phyloP scores from a whole-genome alignment of 2,113 vertebrate genomes.

The Elephantulus edwardii region DNA sequence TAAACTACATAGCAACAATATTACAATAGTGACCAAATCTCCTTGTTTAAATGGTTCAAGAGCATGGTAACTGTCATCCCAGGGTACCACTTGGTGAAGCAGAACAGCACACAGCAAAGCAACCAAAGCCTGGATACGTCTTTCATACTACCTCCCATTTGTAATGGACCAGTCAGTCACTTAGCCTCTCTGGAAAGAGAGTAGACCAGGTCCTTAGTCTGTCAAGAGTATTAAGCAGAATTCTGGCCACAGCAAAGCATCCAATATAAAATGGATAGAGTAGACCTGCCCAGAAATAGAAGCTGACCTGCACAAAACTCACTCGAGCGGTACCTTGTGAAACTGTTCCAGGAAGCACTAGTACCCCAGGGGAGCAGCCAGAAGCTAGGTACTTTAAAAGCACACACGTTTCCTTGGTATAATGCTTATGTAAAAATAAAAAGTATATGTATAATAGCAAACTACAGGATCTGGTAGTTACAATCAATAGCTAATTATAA shows the following conservation, averaged over 20 bases:
- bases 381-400: not conserved
- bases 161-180: not conserved
- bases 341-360: not conserved
- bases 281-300: not conserved
- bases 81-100: rapidly evolving
- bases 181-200: not conserved
- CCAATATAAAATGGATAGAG: not conserved
- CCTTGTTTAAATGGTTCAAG: not conserved
- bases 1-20: not conserved
- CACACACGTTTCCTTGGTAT: not conserved
- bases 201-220: not conserved
- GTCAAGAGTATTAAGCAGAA: not conserved
- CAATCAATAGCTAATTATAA: not conserved
- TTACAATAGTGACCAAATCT: not conserved
- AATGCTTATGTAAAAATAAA: not conserved
- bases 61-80: not conserved
- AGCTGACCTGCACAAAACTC: not conserved
- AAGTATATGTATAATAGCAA: not conserved
- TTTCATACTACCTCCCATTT: not conserved
- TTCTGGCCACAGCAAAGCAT: not conserved
- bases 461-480: not conserved
- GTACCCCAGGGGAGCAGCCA: not conserved
- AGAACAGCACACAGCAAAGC: not conserved
- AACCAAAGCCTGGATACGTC: not conserved
- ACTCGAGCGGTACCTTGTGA: not conserved